Evolutionary conservation across 1,140 invertebrate genomes (phyloP).

Genomic region (Micrasema minimum): DNA sequence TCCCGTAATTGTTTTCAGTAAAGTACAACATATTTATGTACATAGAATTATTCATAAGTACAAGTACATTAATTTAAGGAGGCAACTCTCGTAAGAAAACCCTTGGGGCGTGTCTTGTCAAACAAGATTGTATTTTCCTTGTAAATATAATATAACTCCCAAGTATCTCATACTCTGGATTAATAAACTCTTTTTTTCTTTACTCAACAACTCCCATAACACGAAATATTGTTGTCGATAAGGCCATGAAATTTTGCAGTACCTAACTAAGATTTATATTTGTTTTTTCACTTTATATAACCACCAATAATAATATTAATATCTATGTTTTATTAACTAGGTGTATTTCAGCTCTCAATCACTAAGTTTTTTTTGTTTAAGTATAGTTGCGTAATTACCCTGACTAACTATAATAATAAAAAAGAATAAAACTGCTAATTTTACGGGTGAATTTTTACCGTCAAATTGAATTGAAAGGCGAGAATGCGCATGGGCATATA

Average conservation of each 20-base stretch:
- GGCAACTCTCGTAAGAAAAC: constrained; percentile 14
- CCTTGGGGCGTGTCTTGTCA: constrained; percentile 47
- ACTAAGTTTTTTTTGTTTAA: constrained; percentile 36
- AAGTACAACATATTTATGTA: constrained; percentile 9
- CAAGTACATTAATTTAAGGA: constrained; percentile 9
- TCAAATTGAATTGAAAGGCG: constrained; percentile 15
- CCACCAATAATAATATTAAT: constrained; percentile 37
- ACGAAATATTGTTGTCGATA: constrained; percentile 52
- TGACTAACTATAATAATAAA: constrained; percentile 52
- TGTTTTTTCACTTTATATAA: constrained; percentile 36
- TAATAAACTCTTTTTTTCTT: constrained; percentile 39
- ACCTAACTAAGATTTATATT: constrained; percentile 47
- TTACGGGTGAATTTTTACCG: constrained; percentile 15
- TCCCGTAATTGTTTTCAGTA: not conserved
- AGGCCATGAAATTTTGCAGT: constrained; percentile 55
- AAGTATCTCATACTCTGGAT: constrained; percentile 34
- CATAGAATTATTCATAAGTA: constrained; percentile 27
- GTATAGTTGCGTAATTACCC: constrained; percentile 50
- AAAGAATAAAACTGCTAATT: constrained; percentile 40
- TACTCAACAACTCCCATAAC: constrained; percentile 48
- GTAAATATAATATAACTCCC: constrained; percentile 34
- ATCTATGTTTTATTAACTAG: constrained; percentile 37
- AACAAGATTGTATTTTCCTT: constrained; percentile 43
- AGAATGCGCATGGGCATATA: not conserved
- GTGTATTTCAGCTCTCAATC: constrained; percentile 30